Evolutionary conservation across 2,113 vertebrate genomes (phyloP), one percentile per base, ranked within the genome.

Genomic region (Camelus bactrianus): DNA sequence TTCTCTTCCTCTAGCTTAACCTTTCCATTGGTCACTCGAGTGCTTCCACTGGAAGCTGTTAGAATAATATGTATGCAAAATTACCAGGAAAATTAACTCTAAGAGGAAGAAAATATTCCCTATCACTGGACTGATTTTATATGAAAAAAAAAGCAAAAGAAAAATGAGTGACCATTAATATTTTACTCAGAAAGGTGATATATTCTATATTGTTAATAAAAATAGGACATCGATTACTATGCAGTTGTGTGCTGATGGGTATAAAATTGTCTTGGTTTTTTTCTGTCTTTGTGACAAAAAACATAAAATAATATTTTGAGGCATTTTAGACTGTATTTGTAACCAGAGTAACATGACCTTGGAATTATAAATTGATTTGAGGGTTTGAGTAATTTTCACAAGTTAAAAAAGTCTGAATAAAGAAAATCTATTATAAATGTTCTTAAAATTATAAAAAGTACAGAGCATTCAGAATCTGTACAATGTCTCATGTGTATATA

Each of bases 11-110:
- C 89, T 67, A 81, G 81, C 96, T 98, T 98, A 98, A 98, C 98
- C 98, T 98, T 98, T 97, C 95, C 91, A 96, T 98, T 98, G 98
- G 98, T 97, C 97, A 97, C 94, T 98, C 97, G 98, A 98, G 98
- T 98, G 98, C 97, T 96, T 98, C 98, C 98, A 98, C 97, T 97
- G 92, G 58, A 93, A 97, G 94, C 96, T 98, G 96, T 98, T 96
- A 97, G 93, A 96, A 95, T 60, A 96, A 92, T 97, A 98, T 98
- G 96, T 98, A 96, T 97, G 96, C 84, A 95, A 95, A 97, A 76
- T 88, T 82, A 89, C 92, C 93, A 79, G 58, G 56, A 94, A 98
- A 90, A 76, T 95, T 95, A 96, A 73, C 73, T 56, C 32, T 79
- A 94, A 11, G 54, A 91, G 50, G 56, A 93, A 94, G 94, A 89